These are phyloP conservation scores for Amphiprion clarkii DNA, from an alignment of 2,797 vertebrate genomes.

Conservation along the genomic window DNA sequence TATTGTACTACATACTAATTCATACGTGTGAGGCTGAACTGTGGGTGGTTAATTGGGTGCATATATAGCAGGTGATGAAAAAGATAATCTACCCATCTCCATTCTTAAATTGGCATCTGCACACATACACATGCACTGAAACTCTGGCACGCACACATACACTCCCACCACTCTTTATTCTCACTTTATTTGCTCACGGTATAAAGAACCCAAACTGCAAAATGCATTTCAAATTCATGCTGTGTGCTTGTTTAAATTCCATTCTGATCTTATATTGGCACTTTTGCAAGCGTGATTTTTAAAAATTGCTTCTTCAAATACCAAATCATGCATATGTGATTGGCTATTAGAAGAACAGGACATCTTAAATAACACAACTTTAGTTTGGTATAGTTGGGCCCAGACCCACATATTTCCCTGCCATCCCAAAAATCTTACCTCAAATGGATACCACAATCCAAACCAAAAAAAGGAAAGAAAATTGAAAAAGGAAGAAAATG, in stretches of 20 bases:
- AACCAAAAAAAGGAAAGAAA: conserved; percentile 83
- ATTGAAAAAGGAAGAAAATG: conserved; percentile 70
- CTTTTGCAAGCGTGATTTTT: conserved; percentile 40
- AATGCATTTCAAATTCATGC: conserved; percentile 60
- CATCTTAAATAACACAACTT: conserved; percentile 14
- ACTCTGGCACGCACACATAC: conserved; percentile 22
- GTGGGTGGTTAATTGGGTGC: conserved; percentile 23
- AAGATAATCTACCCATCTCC: conserved; percentile 20
- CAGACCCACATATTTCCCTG: conserved; percentile 56
- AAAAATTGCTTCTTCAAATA: conserved; percentile 15
- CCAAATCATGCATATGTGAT: conserved; percentile 65
- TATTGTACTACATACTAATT: conserved; percentile 30
- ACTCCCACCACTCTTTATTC: background rate
- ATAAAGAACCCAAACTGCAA: conserved; percentile 21
- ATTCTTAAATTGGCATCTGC: conserved; percentile 42
- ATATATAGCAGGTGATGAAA: conserved; percentile 47
- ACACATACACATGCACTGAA: conserved; percentile 70
- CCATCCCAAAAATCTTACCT: conserved; percentile 84
- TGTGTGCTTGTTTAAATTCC: conserved; percentile 23
- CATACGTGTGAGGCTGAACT: conserved; percentile 28
- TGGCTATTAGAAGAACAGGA: conserved; percentile 21
- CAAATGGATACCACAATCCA: conserved; percentile 83
- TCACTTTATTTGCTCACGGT: background rate
- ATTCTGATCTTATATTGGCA: conserved; percentile 22
- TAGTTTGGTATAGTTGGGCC: conserved; percentile 20